Base-by-base conservation (phyloP, 2,113 vertebrate genomes). In the Tetrao urogallus region DNA sequence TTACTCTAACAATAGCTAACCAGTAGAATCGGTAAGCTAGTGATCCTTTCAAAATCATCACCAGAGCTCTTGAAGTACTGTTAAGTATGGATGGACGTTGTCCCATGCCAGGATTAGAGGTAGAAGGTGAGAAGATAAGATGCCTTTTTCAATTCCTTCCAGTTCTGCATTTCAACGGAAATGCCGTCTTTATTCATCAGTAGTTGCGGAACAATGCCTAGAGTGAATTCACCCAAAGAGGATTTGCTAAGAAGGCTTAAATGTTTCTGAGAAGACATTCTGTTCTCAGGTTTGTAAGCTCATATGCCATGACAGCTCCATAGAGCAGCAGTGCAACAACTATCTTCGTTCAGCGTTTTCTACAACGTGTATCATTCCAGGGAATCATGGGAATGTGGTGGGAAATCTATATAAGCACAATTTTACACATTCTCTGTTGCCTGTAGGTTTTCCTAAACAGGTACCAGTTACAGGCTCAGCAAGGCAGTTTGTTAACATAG, bases 91-190 rank as follows among this genome's bases (percentile, higher is more conserved):
- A 54, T 54, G 58, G 84, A 74, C 1, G 0, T 52, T 71, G 64
- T 88, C 50, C 90, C 80, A 81, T 90, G 65, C 45, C 79, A 73
- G 56, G 16, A 27, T 45, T 80, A 67, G 82, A 87, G 84, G 71
- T 58, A 71, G 52, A 72, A 48, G 71, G 76, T 92, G 80, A 92
- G 93, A 86, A 91, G 72, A 66, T 88, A 90, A 94, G 48, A 70
- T 42, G 7, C 15, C 60, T 82, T 63, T 91, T 88, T 89, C 84
- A 78, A 76, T n/a, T 91, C 32, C 54, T 76, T 81, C 50, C 42
- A 91, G 56, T 13, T 91, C 67, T 64, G 17, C 17, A 86, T 94
- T 94, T 95, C 56, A 89, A 79, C 76, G 40, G 66, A 58, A 88
- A 88, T 73, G 4, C 73, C 85, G 8, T 8, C n/a, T 94, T 69